Evolutionary conservation across 2,888 invertebrate genomes (phyloP), one percentile per base, ranked within the genome.

Genomic region (Spilarctia lutea): DNA sequence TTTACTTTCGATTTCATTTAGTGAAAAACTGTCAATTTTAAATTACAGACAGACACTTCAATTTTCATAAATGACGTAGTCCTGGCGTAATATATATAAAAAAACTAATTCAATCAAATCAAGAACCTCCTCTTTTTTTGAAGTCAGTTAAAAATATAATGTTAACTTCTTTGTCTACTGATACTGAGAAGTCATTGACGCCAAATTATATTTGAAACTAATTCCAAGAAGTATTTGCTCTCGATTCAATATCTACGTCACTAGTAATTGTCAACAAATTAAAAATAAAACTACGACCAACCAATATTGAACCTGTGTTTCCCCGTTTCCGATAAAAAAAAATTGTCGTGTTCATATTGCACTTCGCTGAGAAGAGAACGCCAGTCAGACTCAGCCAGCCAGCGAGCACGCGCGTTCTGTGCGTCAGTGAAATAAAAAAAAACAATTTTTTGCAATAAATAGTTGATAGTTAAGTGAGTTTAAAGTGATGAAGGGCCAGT

Each of bases 401-500:
- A 65, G 52, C 33, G 65, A 73, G 35, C 20, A 42, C 35, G 73
- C 33, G 30, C 68, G 67, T 71, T 20, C n/a, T 16, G 68, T 42
- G 74, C 68, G 76, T 66, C 24, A 39, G 45, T 35, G 20, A n/a
- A 42, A 10, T 10, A 30, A 65, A 65, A 65, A 65, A 65, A 65
- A 65, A 66, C 24, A 52, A 20, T 52, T 52, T 30, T 52, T 66
- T 63, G 0, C 20, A 18, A 33, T 65, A 68, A 72, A 81, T 75
- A 72, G 66, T 73, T 68, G 74, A 81, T 75, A 72, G 66, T 73
- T 68, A 3, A 70, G 72, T 85, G 80, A 75, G 75, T 76, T 77
- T 75, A 77, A 65, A 74, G 79, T 80, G 71, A 87, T 89, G 89
- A 89, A 89, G 84, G 86, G 86, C 39, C 87, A 86, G 79, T 86